Conservation (phyloP, 2,797 vertebrate genomes). For the Tarsius wallacei region DNA sequence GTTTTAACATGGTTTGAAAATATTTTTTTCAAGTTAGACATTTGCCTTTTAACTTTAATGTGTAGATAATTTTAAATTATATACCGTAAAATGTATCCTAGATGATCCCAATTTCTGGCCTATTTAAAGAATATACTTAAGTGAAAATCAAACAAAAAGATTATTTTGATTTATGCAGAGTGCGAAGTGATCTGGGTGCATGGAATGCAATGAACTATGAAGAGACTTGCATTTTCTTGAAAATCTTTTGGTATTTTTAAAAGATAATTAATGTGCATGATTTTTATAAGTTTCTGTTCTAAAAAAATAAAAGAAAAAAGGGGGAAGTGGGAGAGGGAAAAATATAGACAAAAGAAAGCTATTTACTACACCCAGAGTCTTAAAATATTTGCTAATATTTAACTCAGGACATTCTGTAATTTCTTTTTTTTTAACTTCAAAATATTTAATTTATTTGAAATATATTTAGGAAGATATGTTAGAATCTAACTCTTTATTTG, state of each 20-base stretch:
- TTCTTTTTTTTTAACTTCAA: not conserved
- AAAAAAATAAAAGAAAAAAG: not conserved
- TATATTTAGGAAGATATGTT: not conserved
- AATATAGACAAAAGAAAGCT: not conserved
- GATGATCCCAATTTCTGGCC: not conserved
- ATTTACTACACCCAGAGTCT: not conserved
- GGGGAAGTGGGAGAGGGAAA: not conserved
- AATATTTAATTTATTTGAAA: not conserved
- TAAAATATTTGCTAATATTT: constrained; percentile 12
- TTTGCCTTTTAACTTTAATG: not conserved
- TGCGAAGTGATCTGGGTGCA: not conserved
- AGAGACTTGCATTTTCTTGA: not conserved
- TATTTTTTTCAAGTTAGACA: not conserved
- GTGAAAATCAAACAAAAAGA: not conserved
- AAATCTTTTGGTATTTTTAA: not conserved
- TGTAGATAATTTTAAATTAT: not conserved
- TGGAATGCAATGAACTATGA: not conserved
- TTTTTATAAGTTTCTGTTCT: not conserved
- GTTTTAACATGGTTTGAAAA: not conserved
- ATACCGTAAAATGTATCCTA: not conserved
- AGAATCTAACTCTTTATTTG: not conserved
- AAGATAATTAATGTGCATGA: not conserved
- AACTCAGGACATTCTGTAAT: not conserved
- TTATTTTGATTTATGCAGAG: not conserved
- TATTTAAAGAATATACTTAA: not conserved